Evolutionary conservation across 2,113 vertebrate species (phyloP), one percentile per base, ranked within the genome.

Genomic region (Vulpes vulpes): DNA sequence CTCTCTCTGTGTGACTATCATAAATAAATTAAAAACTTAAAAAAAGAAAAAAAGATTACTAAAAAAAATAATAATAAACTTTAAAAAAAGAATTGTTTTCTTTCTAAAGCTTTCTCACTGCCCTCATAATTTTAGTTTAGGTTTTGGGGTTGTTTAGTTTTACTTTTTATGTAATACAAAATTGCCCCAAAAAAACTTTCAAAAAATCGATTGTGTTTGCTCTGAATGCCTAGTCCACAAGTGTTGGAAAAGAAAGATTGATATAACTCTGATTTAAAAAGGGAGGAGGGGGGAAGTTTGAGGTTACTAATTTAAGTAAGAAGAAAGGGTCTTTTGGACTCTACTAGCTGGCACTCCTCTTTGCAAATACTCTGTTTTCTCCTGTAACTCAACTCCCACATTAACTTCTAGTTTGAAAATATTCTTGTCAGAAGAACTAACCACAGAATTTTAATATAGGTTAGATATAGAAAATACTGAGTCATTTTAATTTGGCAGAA

Each of bases 51-150:
- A 59, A 69, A 69, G 67, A 69, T 35, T 69, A 69, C 67, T 19
- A 38, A 69, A n/a, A 59, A 59, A 59, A 69, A 43, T 43, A 43
- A 43, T 43, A 43, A 35, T 32, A n/a, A n/a, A 69, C 65, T 69
- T n/a, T 19, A 10, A n/a, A 69, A 69, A 65, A 49, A 89, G 35
- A 89, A 69, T 30, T 69, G 5, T 89, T 92, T 93, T 80, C 80
- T 82, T 81, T 43, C 35, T 91, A 73, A 91, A 95, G 49, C 11
- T 93, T 96, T 89, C 71, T 69, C 12, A 32, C 79, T 97, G 59
- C 73, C 53, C 80, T 85, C 60, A 82, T 53, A 89, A 69, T 82
- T 79, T 95, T 84, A 88, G 19, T 83, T 85, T 88, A 22, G 27
- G 8, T 8, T 43, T 83, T 35, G 2, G 57, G 5, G 22, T 60